These are phyloP conservation scores for Dorcus hopei DNA, from an alignment of 2,888 invertebrate species.

Conservation along the genomic window DNA sequence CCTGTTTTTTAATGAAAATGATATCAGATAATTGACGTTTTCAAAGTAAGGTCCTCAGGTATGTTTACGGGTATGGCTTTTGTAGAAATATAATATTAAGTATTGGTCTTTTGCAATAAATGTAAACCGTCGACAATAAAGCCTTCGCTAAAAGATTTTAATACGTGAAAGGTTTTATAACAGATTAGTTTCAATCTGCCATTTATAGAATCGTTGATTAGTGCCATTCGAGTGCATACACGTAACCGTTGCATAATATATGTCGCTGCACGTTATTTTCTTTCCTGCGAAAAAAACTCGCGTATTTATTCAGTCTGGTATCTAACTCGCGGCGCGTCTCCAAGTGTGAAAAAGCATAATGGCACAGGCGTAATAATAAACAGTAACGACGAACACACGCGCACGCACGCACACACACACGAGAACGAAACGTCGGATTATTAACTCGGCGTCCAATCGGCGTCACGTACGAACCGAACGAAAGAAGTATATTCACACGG, in stretches of 20 bases:
- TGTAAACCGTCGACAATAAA: not conserved
- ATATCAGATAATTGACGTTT: too few relatives aligned
- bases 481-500: conserved; percentile 1
- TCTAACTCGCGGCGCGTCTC: not conserved
- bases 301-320: not conserved
- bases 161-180: conserved; percentile 15
- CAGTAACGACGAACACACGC: too few relatives aligned
- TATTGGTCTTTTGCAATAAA: not conserved
- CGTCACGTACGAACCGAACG: not conserved
- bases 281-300: not conserved
- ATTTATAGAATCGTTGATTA: conserved; percentile 1
- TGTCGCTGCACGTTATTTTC: not conserved
- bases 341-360: conserved; percentile 6
- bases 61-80: too few relatives aligned
- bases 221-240: not conserved
- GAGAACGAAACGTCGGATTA: not conserved
- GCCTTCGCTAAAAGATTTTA: conserved; percentile 4
- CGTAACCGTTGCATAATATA: not conserved
- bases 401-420: too few relatives aligned
- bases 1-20: too few relatives aligned
- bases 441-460: not conserved
- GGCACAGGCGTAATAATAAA: not conserved
- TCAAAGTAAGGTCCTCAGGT: too few relatives aligned
- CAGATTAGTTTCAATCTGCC: conserved; percentile 4
- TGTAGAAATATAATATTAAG: too few relatives aligned